These are phyloP conservation scores for Acridotheres tristis DNA, from an alignment of 2,797 vertebrate species.

Conservation along the genomic window DNA sequence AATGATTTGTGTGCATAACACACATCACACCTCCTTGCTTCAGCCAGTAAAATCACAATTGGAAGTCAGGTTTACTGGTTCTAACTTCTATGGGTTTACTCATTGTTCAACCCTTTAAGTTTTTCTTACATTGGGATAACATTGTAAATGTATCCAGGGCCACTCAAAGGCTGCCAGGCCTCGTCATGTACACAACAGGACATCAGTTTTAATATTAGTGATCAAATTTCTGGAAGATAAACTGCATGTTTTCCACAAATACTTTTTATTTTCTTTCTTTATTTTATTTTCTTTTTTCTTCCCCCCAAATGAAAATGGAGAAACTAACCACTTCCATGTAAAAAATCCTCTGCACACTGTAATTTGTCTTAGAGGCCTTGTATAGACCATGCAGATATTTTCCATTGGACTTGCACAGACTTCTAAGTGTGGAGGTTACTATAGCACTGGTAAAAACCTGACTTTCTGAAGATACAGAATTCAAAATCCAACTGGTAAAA, in stretches of 20 bases:
- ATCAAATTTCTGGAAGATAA: background rate
- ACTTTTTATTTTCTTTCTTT: accelerated
- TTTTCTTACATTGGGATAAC: background rate
- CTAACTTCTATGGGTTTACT: background rate
- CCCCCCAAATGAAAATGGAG: background rate
- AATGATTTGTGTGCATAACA: background rate
- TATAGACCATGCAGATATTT: background rate
- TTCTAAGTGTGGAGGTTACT: accelerated
- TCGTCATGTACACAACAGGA: background rate
- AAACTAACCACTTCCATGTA: accelerated
- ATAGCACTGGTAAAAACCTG: background rate
- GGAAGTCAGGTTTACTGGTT: background rate
- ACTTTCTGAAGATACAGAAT: background rate
- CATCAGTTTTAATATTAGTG: background rate
- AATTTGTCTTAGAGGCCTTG: background rate
- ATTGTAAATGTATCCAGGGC: background rate
- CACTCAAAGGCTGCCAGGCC: background rate
- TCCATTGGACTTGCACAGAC: background rate
- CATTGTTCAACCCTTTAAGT: accelerated
- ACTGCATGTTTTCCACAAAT: background rate
- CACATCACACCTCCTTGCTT: accelerated
- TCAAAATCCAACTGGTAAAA: background rate
- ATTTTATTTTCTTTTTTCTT: too few species aligned
- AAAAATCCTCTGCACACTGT: background rate
- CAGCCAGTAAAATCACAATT: background rate